A percentile compares a stretch with the other conserved stretches of the same genome.
Evolutionary conservation across 2,888 invertebrate species (phyloP).

Genomic region (Conus canariensis): DNA sequence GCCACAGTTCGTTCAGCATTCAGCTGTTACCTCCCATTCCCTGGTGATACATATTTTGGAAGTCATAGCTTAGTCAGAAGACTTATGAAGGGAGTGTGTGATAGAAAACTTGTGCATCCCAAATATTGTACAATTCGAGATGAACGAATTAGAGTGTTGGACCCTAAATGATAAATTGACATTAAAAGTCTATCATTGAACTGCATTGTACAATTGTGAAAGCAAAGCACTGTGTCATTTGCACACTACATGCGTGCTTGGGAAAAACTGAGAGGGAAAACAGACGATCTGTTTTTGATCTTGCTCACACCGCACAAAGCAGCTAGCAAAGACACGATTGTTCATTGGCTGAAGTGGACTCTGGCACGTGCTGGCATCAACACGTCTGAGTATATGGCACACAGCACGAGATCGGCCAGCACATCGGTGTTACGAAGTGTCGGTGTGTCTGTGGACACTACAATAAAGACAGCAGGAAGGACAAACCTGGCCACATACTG

Average conservation of each 20-base stretch:
- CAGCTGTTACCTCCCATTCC: neutral
- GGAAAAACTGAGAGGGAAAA: neutral
- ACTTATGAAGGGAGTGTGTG: no score
- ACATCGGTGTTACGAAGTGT: neutral
- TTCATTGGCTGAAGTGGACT: neutral
- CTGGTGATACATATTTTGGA: neutral
- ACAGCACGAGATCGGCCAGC: neutral
- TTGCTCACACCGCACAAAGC: neutral
- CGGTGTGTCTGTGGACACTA: neutral
- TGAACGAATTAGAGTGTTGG: constrained; percentile 2
- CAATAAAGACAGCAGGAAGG: neutral
- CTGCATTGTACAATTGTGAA: no score
- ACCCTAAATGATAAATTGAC: neutral
- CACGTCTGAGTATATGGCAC: neutral
- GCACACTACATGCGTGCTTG: neutral
- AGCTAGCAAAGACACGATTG: neutral
- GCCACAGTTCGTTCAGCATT: neutral
- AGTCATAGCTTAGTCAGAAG: no score
- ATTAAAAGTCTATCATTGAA: no score
- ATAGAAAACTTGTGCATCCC: neutral
- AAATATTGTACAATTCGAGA: neutral
- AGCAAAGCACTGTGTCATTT: neutral
- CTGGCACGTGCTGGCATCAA: neutral
- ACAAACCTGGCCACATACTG: no score
- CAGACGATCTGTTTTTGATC: neutral